phyloP scores from a whole-genome alignment of 64 coral and sea anemone genomes.

The Stylophora pistillata region DNA sequence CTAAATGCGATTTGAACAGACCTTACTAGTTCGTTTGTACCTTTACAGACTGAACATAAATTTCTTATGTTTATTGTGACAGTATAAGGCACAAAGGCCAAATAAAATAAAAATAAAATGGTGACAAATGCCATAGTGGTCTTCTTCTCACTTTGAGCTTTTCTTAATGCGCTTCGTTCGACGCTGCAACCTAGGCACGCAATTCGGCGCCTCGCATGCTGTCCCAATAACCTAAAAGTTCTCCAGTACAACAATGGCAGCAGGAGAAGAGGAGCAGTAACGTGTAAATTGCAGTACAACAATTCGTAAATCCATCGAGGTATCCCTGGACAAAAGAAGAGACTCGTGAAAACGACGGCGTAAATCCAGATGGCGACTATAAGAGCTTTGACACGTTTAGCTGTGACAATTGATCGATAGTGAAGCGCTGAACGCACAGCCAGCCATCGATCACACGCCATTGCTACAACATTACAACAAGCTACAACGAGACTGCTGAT shows the following conservation, averaged over 20 bases:
- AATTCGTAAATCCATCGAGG: neutral
- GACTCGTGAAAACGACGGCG: neutral
- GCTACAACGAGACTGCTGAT: neutral
- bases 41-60: neutral
- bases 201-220: neutral
- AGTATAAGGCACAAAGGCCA: neutral
- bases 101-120: slow-evolving; percentile 12
- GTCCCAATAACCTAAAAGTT: neutral
- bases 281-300: neutral
- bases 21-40: neutral
- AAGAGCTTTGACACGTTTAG: neutral
- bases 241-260: neutral
- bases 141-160: neutral
- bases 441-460: slow-evolving; percentile 13
- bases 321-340: neutral
- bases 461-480: slow-evolving; percentile 13
- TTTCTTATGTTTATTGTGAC: neutral
- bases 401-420: neutral
- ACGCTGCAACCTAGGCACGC: neutral
- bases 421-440: neutral
- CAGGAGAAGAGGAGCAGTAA: neutral
- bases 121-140: slow-evolving; percentile 5
- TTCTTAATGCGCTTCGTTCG: neutral
- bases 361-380: slow-evolving; percentile 9
- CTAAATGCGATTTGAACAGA: neutral